Percentiles rank a stretch among this genome's conserved stretches.
phyloP scores from a whole-genome alignment of 2,797 vertebrate species.

The Onychomys torridus region DNA sequence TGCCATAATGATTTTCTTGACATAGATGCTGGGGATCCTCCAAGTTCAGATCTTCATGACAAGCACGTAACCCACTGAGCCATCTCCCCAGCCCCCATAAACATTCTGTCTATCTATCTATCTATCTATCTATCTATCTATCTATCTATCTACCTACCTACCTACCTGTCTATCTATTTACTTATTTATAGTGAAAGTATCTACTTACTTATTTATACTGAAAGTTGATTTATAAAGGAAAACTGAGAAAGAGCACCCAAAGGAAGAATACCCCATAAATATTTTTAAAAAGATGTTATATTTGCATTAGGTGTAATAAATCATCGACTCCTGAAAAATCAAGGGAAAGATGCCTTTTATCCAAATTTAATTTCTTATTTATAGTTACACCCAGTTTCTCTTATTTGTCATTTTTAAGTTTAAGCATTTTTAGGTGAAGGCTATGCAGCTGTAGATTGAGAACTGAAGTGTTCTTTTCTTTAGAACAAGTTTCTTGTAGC shows the following conservation, averaged over 20 bases:
- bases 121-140: background rate
- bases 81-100: background rate
- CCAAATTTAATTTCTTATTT: conserved; percentile 13
- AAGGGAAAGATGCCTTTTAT: conserved; percentile 8
- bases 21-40: background rate
- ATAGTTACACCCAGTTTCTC: background rate
- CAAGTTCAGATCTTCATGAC: background rate
- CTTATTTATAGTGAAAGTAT: background rate
- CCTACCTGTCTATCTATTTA: background rate
- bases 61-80: background rate
- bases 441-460: background rate
- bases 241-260: background rate
- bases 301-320: background rate
- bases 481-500: background rate
- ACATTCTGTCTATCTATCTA: rapidly evolving
- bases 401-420: background rate
- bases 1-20: background rate
- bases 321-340: conserved; percentile 22
- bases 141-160: background rate
- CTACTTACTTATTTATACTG: background rate
- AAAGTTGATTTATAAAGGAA: background rate
- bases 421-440: background rate
- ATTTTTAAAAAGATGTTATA: background rate
- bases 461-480: background rate
- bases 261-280: background rate